phyloP scores from a whole-genome alignment of 1,140 invertebrate genomes.

The Drosophila kepulauana region DNA sequence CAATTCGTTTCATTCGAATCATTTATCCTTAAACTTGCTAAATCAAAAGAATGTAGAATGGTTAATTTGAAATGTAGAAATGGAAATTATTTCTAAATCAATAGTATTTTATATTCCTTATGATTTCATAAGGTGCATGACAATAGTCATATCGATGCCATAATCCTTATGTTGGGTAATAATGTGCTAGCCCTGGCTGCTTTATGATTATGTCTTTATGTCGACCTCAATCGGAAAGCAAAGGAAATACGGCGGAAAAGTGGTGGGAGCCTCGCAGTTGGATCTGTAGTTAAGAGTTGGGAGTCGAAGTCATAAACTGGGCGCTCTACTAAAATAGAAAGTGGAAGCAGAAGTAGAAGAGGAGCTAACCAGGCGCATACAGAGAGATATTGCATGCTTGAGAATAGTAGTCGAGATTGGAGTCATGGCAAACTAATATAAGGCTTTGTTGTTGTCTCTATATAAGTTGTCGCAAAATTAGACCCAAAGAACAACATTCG shows the following conservation, averaged over 20 bases:
- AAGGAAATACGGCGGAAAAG: background rate
- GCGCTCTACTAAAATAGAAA: constrained; percentile 59
- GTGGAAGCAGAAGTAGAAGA: constrained; percentile 3
- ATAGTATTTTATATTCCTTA: background rate
- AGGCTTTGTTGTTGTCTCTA: constrained; percentile 55
- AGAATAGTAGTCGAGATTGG: constrained; percentile 54
- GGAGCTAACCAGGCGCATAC: constrained; percentile 5
- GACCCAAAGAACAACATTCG: constrained; percentile 45
- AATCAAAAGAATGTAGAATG: no score
- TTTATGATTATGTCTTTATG: constrained; percentile 49
- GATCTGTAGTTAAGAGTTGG: background rate
- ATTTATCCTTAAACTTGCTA: no score
- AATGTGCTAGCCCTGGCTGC: constrained; percentile 8
- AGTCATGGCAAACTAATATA: constrained; percentile 51
- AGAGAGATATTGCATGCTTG: constrained; percentile 61
- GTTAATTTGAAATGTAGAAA: no score
- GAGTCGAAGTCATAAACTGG: constrained; percentile 24
- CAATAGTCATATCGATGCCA: background rate
- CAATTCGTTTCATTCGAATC: no score
- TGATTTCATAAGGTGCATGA: background rate
- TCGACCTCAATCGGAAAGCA: constrained; percentile 30
- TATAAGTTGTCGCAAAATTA: constrained; percentile 22
- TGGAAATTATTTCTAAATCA: no score
- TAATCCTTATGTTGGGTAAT: background rate
- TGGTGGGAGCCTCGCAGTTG: background rate